Evolutionary conservation across 2,888 invertebrate species (phyloP).

Genomic region (Drosophila ustulata): DNA sequence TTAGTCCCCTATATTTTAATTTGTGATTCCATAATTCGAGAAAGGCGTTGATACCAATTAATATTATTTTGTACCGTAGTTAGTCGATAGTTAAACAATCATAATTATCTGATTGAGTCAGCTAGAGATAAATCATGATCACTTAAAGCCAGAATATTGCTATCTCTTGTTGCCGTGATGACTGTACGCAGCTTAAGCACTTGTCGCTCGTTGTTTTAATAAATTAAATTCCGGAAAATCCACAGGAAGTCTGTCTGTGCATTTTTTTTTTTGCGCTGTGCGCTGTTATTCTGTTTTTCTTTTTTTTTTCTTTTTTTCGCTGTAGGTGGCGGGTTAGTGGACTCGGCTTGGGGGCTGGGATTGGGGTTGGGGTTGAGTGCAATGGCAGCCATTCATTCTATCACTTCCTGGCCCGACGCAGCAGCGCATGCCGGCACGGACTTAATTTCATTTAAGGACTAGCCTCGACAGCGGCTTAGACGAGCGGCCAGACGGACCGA

Average conservation of each 20-base stretch:
- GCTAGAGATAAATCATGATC: neutral
- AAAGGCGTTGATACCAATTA: too few species aligned
- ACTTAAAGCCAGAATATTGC: conserved; percentile 9
- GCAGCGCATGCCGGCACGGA: conserved; percentile 78
- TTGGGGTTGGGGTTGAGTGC: conserved; percentile 35
- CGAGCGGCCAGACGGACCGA: neutral
- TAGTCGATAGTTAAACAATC: too few species aligned
- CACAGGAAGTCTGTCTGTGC: conserved; percentile 84
- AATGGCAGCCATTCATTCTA: conserved; percentile 77
- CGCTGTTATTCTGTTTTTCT: conserved; percentile 29
- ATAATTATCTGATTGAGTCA: neutral
- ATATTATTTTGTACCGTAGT: too few species aligned
- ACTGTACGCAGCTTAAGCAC: conserved; percentile 38
- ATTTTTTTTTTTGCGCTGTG: conserved; percentile 30
- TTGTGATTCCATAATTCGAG: too few species aligned
- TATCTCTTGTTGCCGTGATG: conserved; percentile 1
- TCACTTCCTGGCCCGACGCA: conserved; percentile 71
- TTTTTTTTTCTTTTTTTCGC: conserved; percentile 16
- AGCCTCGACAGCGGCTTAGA: conserved; percentile 43
- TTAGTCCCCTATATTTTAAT: too few species aligned
- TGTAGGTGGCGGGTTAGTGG: conserved; percentile 3
- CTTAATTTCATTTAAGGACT: conserved; percentile 79
- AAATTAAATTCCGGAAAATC: conserved; percentile 85
- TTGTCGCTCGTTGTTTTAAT: conserved; percentile 82
- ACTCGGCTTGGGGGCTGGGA: neutral